Evolutionary conservation across 1,140 invertebrate species (phyloP).

Genomic region (Choristoneura fumiferana): DNA sequence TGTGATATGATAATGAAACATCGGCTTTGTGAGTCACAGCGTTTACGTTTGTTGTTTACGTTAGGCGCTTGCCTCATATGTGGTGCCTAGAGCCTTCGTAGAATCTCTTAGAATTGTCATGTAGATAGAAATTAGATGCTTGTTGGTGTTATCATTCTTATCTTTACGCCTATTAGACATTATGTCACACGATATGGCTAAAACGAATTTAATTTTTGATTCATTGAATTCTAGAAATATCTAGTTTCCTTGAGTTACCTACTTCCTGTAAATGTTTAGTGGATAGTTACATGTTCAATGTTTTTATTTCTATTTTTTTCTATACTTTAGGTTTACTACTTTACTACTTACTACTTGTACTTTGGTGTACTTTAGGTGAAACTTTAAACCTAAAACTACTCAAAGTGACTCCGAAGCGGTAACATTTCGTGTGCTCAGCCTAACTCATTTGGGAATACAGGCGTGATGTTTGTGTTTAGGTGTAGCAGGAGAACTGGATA

Average conservation of each 20-base stretch:
- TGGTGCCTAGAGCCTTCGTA: slow-evolving; percentile 45
- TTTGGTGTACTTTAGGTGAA: too few relatives aligned
- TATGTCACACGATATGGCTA: background rate
- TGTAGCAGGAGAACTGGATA: too few relatives aligned
- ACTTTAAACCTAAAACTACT: too few relatives aligned
- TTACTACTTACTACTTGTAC: too few relatives aligned
- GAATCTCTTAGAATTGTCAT: slow-evolving; percentile 46
- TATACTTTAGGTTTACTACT: too few relatives aligned
- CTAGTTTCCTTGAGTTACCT: background rate
- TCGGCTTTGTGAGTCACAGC: slow-evolving; percentile 75
- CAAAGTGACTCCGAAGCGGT: too few relatives aligned
- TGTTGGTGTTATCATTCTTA: slow-evolving; percentile 1
- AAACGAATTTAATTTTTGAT: slow-evolving; percentile 5
- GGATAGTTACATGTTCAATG: too few relatives aligned
- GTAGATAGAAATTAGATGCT: slow-evolving; percentile 32
- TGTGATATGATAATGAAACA: slow-evolving; percentile 73
- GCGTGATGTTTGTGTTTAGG: too few relatives aligned
- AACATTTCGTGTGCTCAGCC: too few relatives aligned
- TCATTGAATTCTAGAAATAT: background rate
- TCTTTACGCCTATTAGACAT: background rate
- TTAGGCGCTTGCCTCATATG: slow-evolving; percentile 45
- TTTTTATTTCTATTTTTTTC: too few relatives aligned
- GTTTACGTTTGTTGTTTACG: slow-evolving; percentile 73
- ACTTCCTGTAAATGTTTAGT: slow-evolving; percentile 2
- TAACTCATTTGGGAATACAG: too few relatives aligned